Conservation (phyloP, 2,888 invertebrate genomes). For the Liposcelis brunnea region DNA sequence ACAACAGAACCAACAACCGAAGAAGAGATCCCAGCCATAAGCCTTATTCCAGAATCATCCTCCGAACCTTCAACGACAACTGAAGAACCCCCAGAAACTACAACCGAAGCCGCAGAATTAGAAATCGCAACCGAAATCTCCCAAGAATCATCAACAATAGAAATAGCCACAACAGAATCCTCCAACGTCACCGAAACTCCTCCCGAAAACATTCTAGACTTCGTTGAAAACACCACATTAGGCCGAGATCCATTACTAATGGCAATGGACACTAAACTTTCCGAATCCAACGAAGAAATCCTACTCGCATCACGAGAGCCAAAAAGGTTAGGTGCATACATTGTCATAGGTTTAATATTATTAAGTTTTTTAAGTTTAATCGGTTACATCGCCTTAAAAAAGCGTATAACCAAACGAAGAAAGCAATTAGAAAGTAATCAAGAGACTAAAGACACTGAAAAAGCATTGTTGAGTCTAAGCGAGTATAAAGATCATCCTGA, state of each 20-base stretch:
- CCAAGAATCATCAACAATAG: neutral
- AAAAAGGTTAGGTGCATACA: neutral
- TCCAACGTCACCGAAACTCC: neutral
- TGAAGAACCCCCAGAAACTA: neutral
- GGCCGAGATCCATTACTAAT: too few species aligned
- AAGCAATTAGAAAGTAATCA: constrained; percentile 1
- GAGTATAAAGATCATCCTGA: constrained; percentile 3
- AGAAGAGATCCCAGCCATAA: neutral
- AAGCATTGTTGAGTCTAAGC: neutral
- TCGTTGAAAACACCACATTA: too few species aligned
- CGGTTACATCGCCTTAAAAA: neutral
- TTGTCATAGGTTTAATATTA: neutral
- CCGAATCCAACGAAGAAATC: neutral
- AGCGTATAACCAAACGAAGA: neutral
- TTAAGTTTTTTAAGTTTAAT: constrained; percentile 3
- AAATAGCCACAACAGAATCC: neutral
- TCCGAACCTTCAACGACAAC: too few species aligned
- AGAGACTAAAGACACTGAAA: constrained; percentile 1
- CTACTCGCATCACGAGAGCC: neutral
- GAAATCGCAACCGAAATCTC: neutral
- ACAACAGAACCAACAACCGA: neutral
- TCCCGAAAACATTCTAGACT: neutral
- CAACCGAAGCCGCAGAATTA: neutral
- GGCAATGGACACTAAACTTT: too few species aligned
- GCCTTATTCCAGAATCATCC: neutral